These are phyloP conservation scores for Ferdinandea cuprea DNA, from an alignment of 2,888 invertebrate genomes.

Conservation along the genomic window DNA sequence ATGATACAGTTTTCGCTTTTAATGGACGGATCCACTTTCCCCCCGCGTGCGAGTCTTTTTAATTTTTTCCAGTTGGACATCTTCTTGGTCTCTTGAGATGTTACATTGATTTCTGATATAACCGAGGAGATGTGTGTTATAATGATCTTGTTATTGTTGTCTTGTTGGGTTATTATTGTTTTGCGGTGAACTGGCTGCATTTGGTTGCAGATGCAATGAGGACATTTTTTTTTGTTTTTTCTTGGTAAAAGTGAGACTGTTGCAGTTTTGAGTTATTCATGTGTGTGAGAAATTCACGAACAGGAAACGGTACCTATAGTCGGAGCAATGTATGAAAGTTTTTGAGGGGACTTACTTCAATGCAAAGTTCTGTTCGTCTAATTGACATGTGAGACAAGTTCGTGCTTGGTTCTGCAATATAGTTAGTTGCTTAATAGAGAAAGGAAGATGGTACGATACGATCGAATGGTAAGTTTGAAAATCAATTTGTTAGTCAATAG, in stretches of 20 bases:
- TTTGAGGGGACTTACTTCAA: slow-evolving; percentile 2
- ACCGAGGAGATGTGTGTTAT: slow-evolving; percentile 56
- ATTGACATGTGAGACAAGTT: slow-evolving; percentile 64
- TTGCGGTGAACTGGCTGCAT: too few relatives aligned
- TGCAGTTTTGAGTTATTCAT: slow-evolving; percentile 52
- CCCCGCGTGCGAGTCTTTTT: background rate
- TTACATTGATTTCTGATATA: slow-evolving; percentile 68
- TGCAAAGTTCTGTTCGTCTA: slow-evolving; percentile 61
- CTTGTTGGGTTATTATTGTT: background rate
- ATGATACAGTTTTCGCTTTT: slow-evolving; percentile 72
- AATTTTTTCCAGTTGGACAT: slow-evolving; percentile 43
- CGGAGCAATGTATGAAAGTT: slow-evolving; percentile 73
- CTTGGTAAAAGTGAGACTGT: slow-evolving; percentile 64
- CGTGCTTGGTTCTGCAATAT: slow-evolving; percentile 55
- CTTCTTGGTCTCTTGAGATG: slow-evolving; percentile 49
- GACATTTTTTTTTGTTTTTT: too few relatives aligned
- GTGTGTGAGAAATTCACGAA: slow-evolving; percentile 73
- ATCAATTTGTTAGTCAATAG: slow-evolving; percentile 9
- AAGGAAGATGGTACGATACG: slow-evolving; percentile 38
- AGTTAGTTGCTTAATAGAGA: slow-evolving; percentile 61
- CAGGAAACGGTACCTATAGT: slow-evolving; percentile 50
- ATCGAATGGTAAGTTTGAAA: slow-evolving; percentile 13
- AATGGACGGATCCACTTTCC: slow-evolving; percentile 43
- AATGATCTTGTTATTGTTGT: slow-evolving; percentile 64
- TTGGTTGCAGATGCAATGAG: slow-evolving; percentile 31